These are phyloP conservation scores for Eudyptes chrysolophus DNA, from an alignment of 2,113 vertebrate species.

Conservation along the genomic window DNA sequence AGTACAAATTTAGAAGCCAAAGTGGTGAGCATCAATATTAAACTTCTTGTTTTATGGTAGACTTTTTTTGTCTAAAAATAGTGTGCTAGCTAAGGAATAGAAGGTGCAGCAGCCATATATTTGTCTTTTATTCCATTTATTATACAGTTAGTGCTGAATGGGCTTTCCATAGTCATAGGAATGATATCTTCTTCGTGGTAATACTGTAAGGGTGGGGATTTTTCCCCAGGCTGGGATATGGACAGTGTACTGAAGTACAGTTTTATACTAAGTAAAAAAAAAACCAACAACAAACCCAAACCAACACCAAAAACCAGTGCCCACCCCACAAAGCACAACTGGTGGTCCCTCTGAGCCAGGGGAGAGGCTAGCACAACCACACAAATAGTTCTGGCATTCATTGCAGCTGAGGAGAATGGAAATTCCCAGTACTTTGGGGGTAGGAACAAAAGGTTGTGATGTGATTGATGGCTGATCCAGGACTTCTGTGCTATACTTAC, in stretches of 20 bases:
- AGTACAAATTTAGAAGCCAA: neutral
- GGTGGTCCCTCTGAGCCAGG: neutral
- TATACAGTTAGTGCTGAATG: neutral
- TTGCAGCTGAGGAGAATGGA: neutral
- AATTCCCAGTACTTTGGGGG: neutral
- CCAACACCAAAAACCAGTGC: accelerated
- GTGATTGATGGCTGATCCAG: neutral
- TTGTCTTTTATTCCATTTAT: neutral
- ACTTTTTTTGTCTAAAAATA: neutral
- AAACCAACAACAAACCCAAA: neutral
- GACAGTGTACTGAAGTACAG: neutral
- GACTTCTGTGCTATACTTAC: accelerated
- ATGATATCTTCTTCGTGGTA: neutral
- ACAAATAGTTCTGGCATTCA: neutral
- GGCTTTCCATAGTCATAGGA: neutral
- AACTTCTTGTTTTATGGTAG: neutral
- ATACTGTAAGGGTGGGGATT: neutral
- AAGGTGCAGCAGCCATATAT: neutral
- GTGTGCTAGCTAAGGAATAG: neutral
- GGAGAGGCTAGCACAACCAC: neutral
- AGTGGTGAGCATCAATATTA: neutral
- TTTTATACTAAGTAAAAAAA: neutral
- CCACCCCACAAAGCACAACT: neutral
- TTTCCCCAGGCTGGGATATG: neutral
- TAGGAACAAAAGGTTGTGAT: neutral